Percentiles rank a stretch among this genome's conserved stretches.
Evolutionary conservation across 2,797 vertebrate species (phyloP).

Genomic region (Harpagifer antarcticus): DNA sequence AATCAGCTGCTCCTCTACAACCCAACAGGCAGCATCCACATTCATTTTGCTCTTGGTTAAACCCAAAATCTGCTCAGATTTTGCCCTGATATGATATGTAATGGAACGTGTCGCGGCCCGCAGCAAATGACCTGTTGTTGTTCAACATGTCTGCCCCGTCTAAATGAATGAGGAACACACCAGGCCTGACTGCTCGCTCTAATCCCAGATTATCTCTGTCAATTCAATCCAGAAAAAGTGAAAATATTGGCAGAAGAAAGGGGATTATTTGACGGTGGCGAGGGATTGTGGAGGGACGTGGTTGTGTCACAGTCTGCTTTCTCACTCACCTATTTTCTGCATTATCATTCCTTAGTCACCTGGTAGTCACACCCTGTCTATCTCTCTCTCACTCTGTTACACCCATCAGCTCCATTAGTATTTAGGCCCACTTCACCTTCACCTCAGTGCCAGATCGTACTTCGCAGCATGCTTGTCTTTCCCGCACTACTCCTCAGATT

Average conservation of each 20-base stretch:
- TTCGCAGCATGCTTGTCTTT: no score
- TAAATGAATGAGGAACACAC: slow-evolving; percentile 71
- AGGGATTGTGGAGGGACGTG: slow-evolving; percentile 35
- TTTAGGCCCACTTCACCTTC: no score
- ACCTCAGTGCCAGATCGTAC: no score
- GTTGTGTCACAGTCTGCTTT: no score
- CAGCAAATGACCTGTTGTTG: slow-evolving; percentile 64
- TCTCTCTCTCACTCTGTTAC: no score
- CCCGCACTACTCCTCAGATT: no score
- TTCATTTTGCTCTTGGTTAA: slow-evolving; percentile 2
- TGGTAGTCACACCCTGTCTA: no score
- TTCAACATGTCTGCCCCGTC: slow-evolving; percentile 49
- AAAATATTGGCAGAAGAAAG: slow-evolving; percentile 76
- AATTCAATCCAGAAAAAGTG: slow-evolving; percentile 76
- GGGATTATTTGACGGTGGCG: slow-evolving; percentile 73
- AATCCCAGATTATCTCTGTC: slow-evolving; percentile 82
- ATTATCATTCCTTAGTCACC: no score
- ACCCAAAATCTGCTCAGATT: slow-evolving; percentile 17
- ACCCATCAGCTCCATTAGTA: no score
- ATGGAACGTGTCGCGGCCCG: slow-evolving; percentile 43
- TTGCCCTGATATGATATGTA: slow-evolving; percentile 35
- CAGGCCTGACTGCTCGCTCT: slow-evolving; percentile 66
- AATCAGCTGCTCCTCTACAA: not conserved
- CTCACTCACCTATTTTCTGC: no score
- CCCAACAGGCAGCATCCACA: not conserved